Evolutionary conservation across 2,888 invertebrate species (phyloP).

Genomic region (Acanthococcus lagerstroemiae): DNA sequence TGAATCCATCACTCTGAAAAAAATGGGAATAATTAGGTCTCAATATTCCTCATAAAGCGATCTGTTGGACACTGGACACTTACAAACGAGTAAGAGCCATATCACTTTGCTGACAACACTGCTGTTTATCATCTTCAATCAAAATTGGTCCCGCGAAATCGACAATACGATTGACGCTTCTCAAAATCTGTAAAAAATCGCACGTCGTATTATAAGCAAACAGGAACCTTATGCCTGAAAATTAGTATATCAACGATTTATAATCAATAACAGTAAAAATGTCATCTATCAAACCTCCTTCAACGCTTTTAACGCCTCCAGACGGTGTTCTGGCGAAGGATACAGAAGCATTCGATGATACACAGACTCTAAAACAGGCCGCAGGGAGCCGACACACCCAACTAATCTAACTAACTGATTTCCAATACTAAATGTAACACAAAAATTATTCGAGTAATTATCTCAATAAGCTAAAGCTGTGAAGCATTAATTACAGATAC

Average conservation of each 20-base stretch:
- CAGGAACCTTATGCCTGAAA: no score
- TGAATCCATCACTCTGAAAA: conserved; percentile 73
- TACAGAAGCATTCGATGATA: conserved; percentile 86
- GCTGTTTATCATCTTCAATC: conserved; percentile 51
- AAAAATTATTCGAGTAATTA: background rate
- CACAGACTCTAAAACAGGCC: conserved; percentile 83
- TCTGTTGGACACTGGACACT: conserved; percentile 41
- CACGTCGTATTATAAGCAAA: no score
- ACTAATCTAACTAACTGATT: conserved; percentile 79
- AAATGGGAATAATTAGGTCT: background rate
- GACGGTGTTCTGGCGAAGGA: conserved; percentile 72
- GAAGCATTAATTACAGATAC: no score
- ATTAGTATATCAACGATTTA: no score
- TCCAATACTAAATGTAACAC: conserved; percentile 56
- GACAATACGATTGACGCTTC: conserved; percentile 67
- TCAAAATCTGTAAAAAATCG: conserved; percentile 47
- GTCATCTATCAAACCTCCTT: conserved; percentile 54
- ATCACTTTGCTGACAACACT: conserved; percentile 53
- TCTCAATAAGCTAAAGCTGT: background rate
- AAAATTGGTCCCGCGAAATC: conserved; percentile 54
- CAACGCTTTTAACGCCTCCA: conserved; percentile 73
- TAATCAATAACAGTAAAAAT: no score
- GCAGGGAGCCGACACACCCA: conserved; percentile 72
- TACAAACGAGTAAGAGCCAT: conserved; percentile 74
- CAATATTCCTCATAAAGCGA: background rate